phyloP scores from a whole-genome alignment of 2,797 vertebrate species.

The Sciurus carolinensis region DNA sequence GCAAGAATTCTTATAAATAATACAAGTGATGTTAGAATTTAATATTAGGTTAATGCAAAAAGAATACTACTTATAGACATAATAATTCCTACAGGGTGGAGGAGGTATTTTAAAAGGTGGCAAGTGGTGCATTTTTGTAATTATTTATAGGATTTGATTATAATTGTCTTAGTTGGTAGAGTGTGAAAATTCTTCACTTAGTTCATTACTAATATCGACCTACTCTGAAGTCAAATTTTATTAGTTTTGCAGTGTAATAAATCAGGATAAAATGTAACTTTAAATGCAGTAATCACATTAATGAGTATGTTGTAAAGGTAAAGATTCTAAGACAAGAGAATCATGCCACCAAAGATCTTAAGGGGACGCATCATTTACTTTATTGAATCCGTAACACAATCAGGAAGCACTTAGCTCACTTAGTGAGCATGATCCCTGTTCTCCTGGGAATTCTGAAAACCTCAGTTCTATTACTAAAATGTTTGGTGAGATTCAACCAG shows the following conservation, averaged over 20 bases:
- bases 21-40: background rate
- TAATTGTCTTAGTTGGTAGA: background rate
- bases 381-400: constrained; percentile 19
- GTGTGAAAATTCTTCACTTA: constrained; percentile 26
- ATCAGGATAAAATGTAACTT: background rate
- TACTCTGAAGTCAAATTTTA: background rate
- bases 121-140: constrained; percentile 34
- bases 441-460: constrained; percentile 3
- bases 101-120: background rate
- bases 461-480: background rate
- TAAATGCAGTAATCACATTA: constrained; percentile 4
- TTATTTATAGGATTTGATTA: background rate
- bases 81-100: background rate
- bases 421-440: background rate
- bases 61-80: background rate
- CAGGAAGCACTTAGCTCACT: background rate
- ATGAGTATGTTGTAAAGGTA: background rate
- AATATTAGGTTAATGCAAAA: background rate
- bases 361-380: background rate
- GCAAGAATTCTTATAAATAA: background rate
- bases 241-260: background rate
- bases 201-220: background rate
- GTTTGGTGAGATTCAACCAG: background rate
- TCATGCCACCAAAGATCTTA: constrained; percentile 10
- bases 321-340: background rate